Base-by-base conservation (phyloP, 2,888 invertebrate genomes). In the Dynastes maya region DNA sequence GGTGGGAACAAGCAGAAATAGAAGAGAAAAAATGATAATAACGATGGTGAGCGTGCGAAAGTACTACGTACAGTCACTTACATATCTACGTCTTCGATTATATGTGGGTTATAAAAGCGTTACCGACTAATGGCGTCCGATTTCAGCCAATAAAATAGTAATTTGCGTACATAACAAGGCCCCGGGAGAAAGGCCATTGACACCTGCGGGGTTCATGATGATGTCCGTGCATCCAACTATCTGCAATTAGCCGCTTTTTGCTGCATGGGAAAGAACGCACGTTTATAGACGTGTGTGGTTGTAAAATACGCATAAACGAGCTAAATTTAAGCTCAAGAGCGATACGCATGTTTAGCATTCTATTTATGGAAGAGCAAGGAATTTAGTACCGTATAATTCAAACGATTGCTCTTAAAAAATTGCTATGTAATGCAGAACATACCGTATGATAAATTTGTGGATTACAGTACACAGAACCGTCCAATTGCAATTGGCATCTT, bases 21-120 rank as follows among this genome's bases (percentile, higher is more conserved):
- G 8, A 29, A 63, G 63, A 11, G 27, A 61, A 63, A 63, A 32
- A 32, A 63, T 11, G 45, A 9, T 45, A 45, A 45, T 45, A 45
- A 45, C 45, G 45, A 11, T 45, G 45, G 45, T 8, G 45, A 63
- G 32, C 27, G 27, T 63, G 63, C 29, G 13, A 63, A 63, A 63
- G 63, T 45, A 45, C 45, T 45, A 6, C 45, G 11, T 8, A 11
- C 11, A 45, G 45, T 45, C 45, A 45, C 45, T 45, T 45, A 45
- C 45, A 45, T 45, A 45, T 11, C 45, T 45, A 45, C 11, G 9
- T 29, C 6, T 63, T 8, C 27, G 29, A 32, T 22, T 29, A 27
- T 63, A 32, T 63, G 32, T 63, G 63, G 63, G 63, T 63, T 63
- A 63, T 63, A 63, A 63, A 63, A 63, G 63, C 63, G 32, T 32